phyloP scores from a whole-genome alignment of 2,888 invertebrate species.

The Dryadula phaetusa region DNA sequence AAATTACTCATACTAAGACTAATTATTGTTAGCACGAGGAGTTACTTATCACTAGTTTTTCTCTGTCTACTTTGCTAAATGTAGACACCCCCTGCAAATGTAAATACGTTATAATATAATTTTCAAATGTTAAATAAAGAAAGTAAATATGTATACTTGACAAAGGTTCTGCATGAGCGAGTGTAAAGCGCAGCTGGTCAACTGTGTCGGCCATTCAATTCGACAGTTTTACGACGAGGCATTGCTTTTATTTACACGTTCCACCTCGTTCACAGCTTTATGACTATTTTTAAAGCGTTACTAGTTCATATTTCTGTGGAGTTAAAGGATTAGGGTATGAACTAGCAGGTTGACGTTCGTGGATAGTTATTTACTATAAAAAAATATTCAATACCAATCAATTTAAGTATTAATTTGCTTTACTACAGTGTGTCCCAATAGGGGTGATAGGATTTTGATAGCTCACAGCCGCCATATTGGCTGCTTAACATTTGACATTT shows the following conservation, averaged over 20 bases:
- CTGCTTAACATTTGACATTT: no score
- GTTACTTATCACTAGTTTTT: no score
- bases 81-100: no score
- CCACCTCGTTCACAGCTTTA: slow-evolving; percentile 71
- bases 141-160: slow-evolving; percentile 37
- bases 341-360: slow-evolving; percentile 35
- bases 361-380: neutral
- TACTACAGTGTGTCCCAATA: no score
- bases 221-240: slow-evolving; percentile 73
- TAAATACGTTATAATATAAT: no score
- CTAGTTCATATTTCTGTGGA: slow-evolving; percentile 75
- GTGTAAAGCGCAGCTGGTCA: slow-evolving; percentile 50
- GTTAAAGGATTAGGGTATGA: slow-evolving; percentile 66
- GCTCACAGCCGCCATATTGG: no score
- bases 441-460: no score
- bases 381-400: neutral
- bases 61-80: no score
- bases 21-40: no score
- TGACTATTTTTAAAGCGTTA: slow-evolving; percentile 73
- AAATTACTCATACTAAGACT: no score
- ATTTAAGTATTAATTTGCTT: neutral
- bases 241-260: slow-evolving; percentile 72
- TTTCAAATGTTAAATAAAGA: slow-evolving; percentile 32
- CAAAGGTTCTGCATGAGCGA: slow-evolving; percentile 50
- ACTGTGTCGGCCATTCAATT: slow-evolving; percentile 61